These are phyloP conservation scores for Ctenicera cuprea DNA, from an alignment of 2,888 invertebrate genomes.

Conservation along the genomic window DNA sequence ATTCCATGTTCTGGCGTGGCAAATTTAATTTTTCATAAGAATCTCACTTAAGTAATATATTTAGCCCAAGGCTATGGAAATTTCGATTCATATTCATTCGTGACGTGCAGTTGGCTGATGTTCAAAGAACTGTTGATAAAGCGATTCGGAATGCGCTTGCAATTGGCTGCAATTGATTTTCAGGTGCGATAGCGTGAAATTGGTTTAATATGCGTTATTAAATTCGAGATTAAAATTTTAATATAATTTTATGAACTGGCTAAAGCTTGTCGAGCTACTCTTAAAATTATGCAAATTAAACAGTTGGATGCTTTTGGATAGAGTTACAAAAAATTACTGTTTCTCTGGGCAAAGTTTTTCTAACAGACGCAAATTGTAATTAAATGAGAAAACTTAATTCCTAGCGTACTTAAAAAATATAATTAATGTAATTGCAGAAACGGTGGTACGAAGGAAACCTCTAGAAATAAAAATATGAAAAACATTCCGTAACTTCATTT, in stretches of 20 bases:
- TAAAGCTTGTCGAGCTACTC: conserved; percentile 2
- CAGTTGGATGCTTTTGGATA: not conserved
- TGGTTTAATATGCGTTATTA: conserved; percentile 22
- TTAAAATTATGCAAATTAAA: conserved; percentile 5
- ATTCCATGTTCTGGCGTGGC: conserved; percentile 7
- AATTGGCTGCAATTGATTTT: conserved; percentile 29
- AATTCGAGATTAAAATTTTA: conserved; percentile 21
- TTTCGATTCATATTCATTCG: conserved; percentile 11
- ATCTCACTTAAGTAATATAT: not conserved
- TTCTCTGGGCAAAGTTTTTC: too few species aligned
- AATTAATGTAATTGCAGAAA: too few species aligned
- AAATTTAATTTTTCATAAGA: conserved; percentile 11
- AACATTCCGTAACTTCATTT: too few species aligned
- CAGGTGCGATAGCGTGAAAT: conserved; percentile 28
- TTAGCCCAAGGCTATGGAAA: conserved; percentile 9
- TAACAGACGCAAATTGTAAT: too few species aligned
- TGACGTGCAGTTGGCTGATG: not conserved
- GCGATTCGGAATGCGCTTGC: conserved; percentile 14
- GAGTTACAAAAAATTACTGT: not conserved
- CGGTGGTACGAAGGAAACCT: too few species aligned
- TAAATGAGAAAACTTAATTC: too few species aligned
- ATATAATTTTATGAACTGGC: conserved; percentile 15
- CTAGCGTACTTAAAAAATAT: too few species aligned
- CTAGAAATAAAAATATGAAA: too few species aligned
- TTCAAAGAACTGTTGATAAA: conserved; percentile 23